Evolutionary conservation across 1,140 invertebrate species (phyloP).

Genomic region (Drosophila ficusphila): DNA sequence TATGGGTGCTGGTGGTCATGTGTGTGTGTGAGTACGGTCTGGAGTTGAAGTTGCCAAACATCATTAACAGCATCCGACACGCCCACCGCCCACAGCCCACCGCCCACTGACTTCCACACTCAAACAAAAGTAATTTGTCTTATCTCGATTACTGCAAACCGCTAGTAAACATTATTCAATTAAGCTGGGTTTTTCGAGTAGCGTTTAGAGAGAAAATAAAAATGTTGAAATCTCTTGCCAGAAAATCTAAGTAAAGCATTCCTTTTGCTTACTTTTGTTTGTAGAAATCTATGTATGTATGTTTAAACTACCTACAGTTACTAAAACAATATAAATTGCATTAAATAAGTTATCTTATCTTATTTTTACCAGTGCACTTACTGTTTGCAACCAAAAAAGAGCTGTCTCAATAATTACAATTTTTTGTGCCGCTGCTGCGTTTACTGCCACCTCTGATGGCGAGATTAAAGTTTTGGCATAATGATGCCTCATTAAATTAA

Average conservation of each 20-base stretch:
- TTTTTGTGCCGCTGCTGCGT: constrained; percentile 21
- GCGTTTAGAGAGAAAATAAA: too few relatives aligned
- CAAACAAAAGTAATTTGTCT: neutral
- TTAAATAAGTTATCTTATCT: neutral
- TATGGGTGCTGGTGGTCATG: constrained; percentile 6
- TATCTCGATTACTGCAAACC: neutral
- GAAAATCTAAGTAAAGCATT: too few relatives aligned
- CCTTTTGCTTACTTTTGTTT: too few relatives aligned
- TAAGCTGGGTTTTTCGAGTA: too few relatives aligned
- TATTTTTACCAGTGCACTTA: neutral
- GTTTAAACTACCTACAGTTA: too few relatives aligned
- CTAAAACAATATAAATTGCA: too few relatives aligned
- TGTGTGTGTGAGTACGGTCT: neutral
- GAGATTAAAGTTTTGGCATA: constrained; percentile 62
- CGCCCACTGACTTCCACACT: constrained; percentile 17
- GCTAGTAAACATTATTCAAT: too few relatives aligned
- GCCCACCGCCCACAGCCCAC: neutral
- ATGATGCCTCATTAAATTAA: constrained; percentile 62
- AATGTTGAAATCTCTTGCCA: too few relatives aligned
- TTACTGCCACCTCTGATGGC: constrained; percentile 14
- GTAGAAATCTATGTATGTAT: too few relatives aligned
- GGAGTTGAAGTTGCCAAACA: constrained; percentile 58
- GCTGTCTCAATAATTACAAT: constrained; percentile 50
- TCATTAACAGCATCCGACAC: constrained; percentile 45
- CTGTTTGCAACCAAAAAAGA: constrained; percentile 15